Conservation (phyloP, 2,113 vertebrate genomes). For the Thinocorus orbignyianus region DNA sequence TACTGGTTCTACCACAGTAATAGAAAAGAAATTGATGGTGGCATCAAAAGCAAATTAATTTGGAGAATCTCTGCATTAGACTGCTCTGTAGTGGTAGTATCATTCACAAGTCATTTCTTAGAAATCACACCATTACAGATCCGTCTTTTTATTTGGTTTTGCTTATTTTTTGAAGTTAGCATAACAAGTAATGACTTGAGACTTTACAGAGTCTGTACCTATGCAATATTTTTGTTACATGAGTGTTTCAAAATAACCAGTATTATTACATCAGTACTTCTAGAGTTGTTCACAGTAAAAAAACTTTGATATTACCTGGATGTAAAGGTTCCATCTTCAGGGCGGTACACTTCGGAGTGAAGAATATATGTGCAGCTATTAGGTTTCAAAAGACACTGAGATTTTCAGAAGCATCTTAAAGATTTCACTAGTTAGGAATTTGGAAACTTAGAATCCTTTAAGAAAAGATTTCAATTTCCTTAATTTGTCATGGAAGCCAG, state of each 20-base stretch:
- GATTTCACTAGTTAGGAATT: background rate
- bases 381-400: background rate
- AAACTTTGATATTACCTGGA: background rate
- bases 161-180: background rate
- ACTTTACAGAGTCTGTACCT: background rate
- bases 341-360: background rate
- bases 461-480: background rate
- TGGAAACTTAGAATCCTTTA: background rate
- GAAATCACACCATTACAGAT: background rate
- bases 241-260: background rate
- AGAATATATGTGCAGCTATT: background rate
- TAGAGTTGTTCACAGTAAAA: background rate
- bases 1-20: background rate
- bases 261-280: background rate
- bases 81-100: background rate
- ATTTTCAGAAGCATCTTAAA: background rate
- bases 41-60: background rate
- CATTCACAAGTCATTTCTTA: conserved; percentile 42
- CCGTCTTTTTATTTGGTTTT: no score
- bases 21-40: background rate
- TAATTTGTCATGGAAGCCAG: background rate
- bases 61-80: background rate
- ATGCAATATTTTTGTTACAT: background rate
- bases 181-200: background rate
- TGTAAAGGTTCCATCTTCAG: background rate